Base-by-base conservation (phyloP, 2,797 vertebrate genomes). In the Steatocranus sp. region DNA sequence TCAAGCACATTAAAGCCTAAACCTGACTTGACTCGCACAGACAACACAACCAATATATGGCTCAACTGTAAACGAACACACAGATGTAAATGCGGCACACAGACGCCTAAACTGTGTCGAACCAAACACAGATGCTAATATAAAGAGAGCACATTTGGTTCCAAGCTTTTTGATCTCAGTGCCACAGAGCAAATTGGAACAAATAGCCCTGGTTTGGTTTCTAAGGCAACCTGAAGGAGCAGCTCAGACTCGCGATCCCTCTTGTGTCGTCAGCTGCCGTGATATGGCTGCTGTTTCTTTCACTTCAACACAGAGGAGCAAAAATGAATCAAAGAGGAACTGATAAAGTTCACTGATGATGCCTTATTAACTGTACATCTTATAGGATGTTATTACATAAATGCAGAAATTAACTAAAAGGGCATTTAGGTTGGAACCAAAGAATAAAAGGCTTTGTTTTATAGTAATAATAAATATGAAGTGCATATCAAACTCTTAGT, bases 171-270 rank as follows among this genome's bases (percentile, higher is more conserved):
- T 94, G 92, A 95, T 94, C 91, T 91, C 81, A 8, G 83, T 83
- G 77, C 88, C 81, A 77, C 87, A 48, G 77, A 92, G 91, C 93
- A 93, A 94, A 94, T 94, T 94, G 90, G 92, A 94, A 95, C 93
- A 92, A 94, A 95, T 91, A 86, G 89, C 82, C 88, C 90, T 23
- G 81, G 73, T 36, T 73, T 38, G 87, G 95, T 96, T 95, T 92
- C 95, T 92, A 93, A 25, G 88, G 93, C 92, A 95, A 96, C 95
- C 87, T 80, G 84, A 82, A 84, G 81, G 83, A 89, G 88, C 78
- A 18, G 83, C 85, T 88, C 78, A 87, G 83, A 53, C 90, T 70
- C 23, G 74, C 36, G 51, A 66, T 83, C 77, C 78, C 88, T 88
- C 91, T 88, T 61, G 83, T 23, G 74, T 84, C 54, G 74, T 88